Conservation (phyloP, 2,888 invertebrate genomes). For the Agrotis clavis region DNA sequence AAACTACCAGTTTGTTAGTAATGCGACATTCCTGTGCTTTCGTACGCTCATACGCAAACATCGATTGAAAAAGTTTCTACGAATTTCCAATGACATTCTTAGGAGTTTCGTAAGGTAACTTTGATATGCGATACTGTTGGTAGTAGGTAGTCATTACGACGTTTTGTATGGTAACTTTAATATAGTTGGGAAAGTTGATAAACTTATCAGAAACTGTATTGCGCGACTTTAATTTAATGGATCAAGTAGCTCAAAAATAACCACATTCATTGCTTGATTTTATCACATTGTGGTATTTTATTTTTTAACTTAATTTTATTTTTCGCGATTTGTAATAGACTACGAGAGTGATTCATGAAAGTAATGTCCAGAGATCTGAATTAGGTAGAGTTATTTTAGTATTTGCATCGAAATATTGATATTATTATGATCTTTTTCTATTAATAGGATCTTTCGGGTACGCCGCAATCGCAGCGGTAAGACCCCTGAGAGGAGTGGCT, state of each 20-base stretch:
- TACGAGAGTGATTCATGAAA: not conserved
- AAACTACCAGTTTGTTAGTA: constrained; percentile 39
- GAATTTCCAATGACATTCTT: constrained; percentile 51
- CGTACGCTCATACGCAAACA: constrained; percentile 49
- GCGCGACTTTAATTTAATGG: not conserved
- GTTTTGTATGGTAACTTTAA: constrained; percentile 26
- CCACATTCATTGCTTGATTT: too few relatives aligned
- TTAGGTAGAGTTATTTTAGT: too few relatives aligned
- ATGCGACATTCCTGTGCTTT: constrained; percentile 34
- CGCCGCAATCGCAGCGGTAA: too few relatives aligned
- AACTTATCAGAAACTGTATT: constrained; percentile 19
- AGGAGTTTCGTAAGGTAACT: constrained; percentile 32
- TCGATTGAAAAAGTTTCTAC: constrained; percentile 57
- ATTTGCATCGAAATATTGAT: too few relatives aligned
- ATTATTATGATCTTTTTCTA: too few relatives aligned
- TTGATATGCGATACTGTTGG: constrained; percentile 45
- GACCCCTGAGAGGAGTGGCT: too few relatives aligned
- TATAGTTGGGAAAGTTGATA: constrained; percentile 24
- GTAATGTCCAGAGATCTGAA: too few relatives aligned
- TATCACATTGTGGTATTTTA: too few relatives aligned
- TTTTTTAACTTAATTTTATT: not conserved
- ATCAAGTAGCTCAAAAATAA: not conserved
- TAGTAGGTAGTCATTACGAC: constrained; percentile 42
- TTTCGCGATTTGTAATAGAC: not conserved
- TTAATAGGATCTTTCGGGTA: too few relatives aligned